These are phyloP conservation scores for Coenonympha glycerion DNA, from an alignment of 2,888 invertebrate genomes.

Conservation along the genomic window DNA sequence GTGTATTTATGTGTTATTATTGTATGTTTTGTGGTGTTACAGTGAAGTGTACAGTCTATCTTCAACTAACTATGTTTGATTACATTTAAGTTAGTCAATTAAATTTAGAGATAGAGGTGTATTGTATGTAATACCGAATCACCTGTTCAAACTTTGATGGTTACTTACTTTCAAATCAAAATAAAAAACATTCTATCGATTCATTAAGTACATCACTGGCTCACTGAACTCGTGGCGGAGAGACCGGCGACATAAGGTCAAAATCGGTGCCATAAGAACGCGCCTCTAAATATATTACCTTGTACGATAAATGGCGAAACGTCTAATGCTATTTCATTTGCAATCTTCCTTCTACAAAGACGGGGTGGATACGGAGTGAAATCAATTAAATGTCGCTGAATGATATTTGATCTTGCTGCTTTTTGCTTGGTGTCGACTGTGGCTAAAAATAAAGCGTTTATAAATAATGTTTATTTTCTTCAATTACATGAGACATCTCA, in stretches of 20 bases:
- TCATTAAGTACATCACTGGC: slow-evolving; percentile 34
- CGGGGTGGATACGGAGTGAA: slow-evolving; percentile 15
- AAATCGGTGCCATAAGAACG: slow-evolving; percentile 60
- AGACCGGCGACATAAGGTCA: slow-evolving; percentile 71
- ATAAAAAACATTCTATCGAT: slow-evolving; percentile 25
- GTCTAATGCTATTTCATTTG: slow-evolving; percentile 67
- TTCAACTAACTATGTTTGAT: too few species aligned
- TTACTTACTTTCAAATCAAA: neutral
- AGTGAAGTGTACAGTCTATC: too few species aligned
- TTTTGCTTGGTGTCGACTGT: neutral
- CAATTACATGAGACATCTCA: neutral
- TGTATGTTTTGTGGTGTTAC: too few species aligned
- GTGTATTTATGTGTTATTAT: too few species aligned
- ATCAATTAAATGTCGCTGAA: slow-evolving; percentile 21
- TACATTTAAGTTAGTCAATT: too few species aligned
- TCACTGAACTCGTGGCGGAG: slow-evolving; percentile 60
- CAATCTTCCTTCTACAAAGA: slow-evolving; percentile 37
- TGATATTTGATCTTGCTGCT: slow-evolving; percentile 14
- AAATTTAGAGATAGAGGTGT: too few species aligned
- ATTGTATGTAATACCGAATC: too few species aligned
- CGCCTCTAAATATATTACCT: slow-evolving; percentile 65
- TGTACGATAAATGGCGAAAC: slow-evolving; percentile 55
- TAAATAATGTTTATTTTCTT: neutral
- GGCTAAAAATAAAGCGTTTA: neutral
- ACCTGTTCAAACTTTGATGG: too few species aligned